Percentiles rank a stretch among this genome's conserved stretches.
Conservation (phyloP, 2,113 vertebrate genomes). For the Ceyx melanurus region DNA sequence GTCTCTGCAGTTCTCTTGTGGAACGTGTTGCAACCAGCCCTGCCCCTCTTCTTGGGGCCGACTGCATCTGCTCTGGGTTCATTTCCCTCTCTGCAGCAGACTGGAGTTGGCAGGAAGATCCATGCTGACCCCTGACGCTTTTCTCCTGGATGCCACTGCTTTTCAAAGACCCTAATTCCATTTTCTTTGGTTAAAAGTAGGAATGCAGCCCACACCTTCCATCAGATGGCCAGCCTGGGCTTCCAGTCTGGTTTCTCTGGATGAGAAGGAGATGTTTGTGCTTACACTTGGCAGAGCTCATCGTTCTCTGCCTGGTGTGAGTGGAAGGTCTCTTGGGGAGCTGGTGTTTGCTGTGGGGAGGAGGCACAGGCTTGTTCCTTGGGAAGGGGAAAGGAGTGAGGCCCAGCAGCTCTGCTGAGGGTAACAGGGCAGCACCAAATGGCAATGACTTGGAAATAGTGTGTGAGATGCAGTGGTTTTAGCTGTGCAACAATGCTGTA, state of each 20-base stretch:
- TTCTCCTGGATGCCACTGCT: not conserved
- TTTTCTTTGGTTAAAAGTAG: not conserved
- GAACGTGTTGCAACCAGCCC: not conserved
- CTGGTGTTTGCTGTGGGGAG: fast-evolving
- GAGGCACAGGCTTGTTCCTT: not conserved
- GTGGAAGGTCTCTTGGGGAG: not conserved
- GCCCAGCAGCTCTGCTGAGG: not conserved
- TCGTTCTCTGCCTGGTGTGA: not conserved
- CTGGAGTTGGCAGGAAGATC: not conserved
- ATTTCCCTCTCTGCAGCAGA: not conserved
- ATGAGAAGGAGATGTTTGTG: not conserved
- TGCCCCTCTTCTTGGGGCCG: not conserved
- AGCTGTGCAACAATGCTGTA: not conserved
- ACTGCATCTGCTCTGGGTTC: not conserved
- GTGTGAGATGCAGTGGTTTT: not conserved
- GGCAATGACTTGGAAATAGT: not conserved
- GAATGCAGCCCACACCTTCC: not conserved
- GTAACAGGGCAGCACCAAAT: not conserved
- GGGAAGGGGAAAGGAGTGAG: not conserved
- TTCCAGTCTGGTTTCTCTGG: not conserved
- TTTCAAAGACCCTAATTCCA: not conserved
- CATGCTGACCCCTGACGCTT: not conserved
- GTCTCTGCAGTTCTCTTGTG: not conserved
- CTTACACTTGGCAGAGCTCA: not conserved
- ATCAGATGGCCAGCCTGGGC: not conserved